A percentile compares a stretch with the other conserved stretches of the same genome.
These are phyloP conservation scores for Lophius piscatorius DNA, from an alignment of 2,113 vertebrate species.

Conservation along the genomic window DNA sequence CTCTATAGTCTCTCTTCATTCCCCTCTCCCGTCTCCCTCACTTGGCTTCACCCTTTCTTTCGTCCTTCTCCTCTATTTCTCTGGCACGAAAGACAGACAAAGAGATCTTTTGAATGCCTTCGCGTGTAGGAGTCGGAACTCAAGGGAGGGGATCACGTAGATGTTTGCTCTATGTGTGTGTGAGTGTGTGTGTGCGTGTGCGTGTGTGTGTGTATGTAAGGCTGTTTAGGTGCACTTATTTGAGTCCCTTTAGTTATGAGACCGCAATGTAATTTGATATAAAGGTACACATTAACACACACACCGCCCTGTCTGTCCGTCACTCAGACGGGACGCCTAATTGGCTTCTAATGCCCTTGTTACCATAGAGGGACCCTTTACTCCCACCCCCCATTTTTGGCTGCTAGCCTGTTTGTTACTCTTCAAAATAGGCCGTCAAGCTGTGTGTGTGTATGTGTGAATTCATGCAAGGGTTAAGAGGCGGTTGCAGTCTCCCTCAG, in stretches of 20 bases:
- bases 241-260: conserved; percentile 54
- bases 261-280: conserved; percentile 57
- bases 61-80: conserved; percentile 36
- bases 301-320: conserved; percentile 69
- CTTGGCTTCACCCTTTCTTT: conserved; percentile 25
- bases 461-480: conserved; percentile 63
- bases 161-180: conserved; percentile 56
- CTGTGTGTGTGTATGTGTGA: conserved; percentile 54
- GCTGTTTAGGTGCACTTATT: conserved; percentile 64
- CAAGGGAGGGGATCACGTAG: conserved; percentile 70
- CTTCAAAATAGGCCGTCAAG: conserved; percentile 63
- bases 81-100: conserved; percentile 69
- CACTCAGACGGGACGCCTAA: conserved; percentile 70
- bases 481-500: conserved; percentile 65
- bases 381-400: conserved; percentile 65
- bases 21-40: conserved; percentile 8
- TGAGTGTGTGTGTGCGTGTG: conserved; percentile 32
- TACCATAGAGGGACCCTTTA: conserved; percentile 66
- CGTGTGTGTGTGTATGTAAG: conserved; percentile 31
- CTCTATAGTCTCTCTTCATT: conserved; percentile 16
- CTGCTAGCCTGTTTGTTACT: conserved; percentile 70
- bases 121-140: conserved; percentile 76
- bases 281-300: conserved; percentile 37
- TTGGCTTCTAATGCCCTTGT: conserved; percentile 77
- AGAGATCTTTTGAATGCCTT: conserved; percentile 81